phyloP scores from a whole-genome alignment of 2,113 vertebrate species.

The Sander vitreus region DNA sequence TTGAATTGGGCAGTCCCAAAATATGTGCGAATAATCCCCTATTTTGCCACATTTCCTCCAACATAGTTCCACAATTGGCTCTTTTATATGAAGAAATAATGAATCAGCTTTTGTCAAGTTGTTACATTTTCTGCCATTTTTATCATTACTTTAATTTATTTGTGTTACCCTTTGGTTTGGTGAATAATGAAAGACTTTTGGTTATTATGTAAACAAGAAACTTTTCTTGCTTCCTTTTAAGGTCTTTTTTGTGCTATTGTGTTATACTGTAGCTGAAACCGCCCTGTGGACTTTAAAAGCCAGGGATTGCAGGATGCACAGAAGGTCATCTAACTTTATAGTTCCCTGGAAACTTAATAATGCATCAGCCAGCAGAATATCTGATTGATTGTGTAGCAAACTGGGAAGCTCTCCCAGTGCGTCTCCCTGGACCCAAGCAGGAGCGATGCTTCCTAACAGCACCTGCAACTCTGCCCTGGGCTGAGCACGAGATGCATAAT shows the following conservation, averaged over 20 bases:
- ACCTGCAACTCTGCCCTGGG: constrained; percentile 77
- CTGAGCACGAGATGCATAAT: constrained; percentile 70
- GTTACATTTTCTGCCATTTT: neutral
- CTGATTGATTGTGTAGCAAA: constrained; percentile 83
- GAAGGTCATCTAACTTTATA: constrained; percentile 74
- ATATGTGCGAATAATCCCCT: too few relatives aligned
- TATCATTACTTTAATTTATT: neutral
- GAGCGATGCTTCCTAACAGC: constrained; percentile 65
- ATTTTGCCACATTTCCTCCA: too few relatives aligned
- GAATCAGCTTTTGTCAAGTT: neutral
- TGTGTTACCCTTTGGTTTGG: neutral
- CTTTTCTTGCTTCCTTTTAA: neutral
- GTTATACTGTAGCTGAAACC: constrained; percentile 10
- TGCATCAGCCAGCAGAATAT: constrained; percentile 65
- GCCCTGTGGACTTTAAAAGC: constrained; percentile 23
- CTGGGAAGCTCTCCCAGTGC: constrained; percentile 72
- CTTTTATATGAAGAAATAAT: too few relatives aligned
- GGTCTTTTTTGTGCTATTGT: neutral
- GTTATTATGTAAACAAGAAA: neutral
- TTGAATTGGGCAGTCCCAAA: too few relatives aligned
- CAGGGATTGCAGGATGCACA: constrained; percentile 50
- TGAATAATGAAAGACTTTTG: neutral
- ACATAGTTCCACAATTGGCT: too few relatives aligned
- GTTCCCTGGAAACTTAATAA: constrained; percentile 78
- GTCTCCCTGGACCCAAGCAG: constrained; percentile 53